Base-by-base conservation (phyloP, 37 sponge, comb jelly and placozoan genomes). In the Halisarca cf. caerulea region DNA sequence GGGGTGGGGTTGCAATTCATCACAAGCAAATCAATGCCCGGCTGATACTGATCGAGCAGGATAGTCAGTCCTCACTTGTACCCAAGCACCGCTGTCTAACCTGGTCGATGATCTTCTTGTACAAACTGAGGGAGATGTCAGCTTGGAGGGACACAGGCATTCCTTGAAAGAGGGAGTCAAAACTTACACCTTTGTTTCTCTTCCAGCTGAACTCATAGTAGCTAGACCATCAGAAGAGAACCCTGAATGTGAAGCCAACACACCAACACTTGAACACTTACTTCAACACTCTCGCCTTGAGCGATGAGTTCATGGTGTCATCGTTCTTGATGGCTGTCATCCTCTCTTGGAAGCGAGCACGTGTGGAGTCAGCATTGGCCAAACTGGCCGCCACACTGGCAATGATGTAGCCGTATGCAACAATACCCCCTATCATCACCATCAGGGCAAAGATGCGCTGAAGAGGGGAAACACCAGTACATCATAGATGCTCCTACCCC, bases 351-450 rank as follows among this genome's bases (percentile, higher is more conserved):
- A 86, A 94, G 37, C 83, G 78, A 66, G 84, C 89, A 35, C 86
- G 79, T 30, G 72, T 62, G 47, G 91, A 72, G 78, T 90, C 91
- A 40, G 84, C 87, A 86, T 94, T 94, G 17, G 89, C 84, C 86
- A 94, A 66, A 34, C 86, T 84, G 40, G 94, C 94, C 82, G 94
- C 91, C n/a, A 94, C 84, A 83, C 85, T 86, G 59, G 91, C 94
- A 71, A 94, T 86, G 80, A 94, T 85, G 79, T 88, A 90, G 21
- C 94, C 91, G 88, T 94, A 94, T 28, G 80, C 66, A 15, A 94
- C 58, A 68, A 94, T 89, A 1, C 91, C 91, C 51, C 82, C 36
- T 0, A 88, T 70, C 89, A 90, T 86, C 23, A 86, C 66, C 15
- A 83, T 27, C 24, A 74, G 18, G n/a, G 91, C 84, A 83, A 85